Conservation (phyloP, 2,797 vertebrate species). For the Melanotaenia nigrans region DNA sequence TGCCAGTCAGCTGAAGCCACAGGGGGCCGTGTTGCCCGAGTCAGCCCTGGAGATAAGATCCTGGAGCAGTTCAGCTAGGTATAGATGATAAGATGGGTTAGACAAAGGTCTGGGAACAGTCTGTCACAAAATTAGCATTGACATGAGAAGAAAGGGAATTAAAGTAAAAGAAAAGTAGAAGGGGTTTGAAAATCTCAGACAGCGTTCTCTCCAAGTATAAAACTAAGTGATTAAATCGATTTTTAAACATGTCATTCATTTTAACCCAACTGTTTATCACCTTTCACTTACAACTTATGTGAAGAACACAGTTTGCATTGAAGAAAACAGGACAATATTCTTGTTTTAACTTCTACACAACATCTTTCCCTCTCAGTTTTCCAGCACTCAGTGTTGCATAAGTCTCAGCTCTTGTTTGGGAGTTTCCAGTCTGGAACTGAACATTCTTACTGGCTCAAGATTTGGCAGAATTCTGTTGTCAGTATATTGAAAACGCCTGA, state of each 20-base stretch:
- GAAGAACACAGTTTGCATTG: background rate
- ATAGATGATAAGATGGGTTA: conserved; percentile 22
- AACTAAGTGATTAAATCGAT: background rate
- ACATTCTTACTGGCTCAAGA: conserved; percentile 57
- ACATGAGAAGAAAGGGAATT: conserved; percentile 22
- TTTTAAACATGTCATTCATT: conserved; percentile 6
- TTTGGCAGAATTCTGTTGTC: conserved; percentile 54
- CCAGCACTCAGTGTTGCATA: conserved; percentile 29
- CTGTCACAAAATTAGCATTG: conserved; percentile 12
- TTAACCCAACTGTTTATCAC: conserved; percentile 1
- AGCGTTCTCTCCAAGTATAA: background rate
- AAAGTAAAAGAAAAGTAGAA: conserved; percentile 34
- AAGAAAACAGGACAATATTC: conserved; percentile 10
- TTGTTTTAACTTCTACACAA: conserved; percentile 12
- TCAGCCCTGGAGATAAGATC: conserved; percentile 66
- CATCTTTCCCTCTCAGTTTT: conserved; percentile 20
- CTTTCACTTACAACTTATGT: background rate
- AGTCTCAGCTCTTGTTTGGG: conserved; percentile 45
- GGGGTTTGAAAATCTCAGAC: conserved; percentile 30
- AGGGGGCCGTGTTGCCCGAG: conserved; percentile 44
- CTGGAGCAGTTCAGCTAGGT: conserved; percentile 77
- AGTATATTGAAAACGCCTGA: conserved; percentile 63
- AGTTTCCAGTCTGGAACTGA: conserved; percentile 65
- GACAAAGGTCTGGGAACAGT: conserved; percentile 16
- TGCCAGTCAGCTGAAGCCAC: conserved; percentile 62